A percentile compares a stretch with the other conserved stretches of the same genome.
phyloP scores from a whole-genome alignment of 2,888 invertebrate species.

The Nebria brevicollis region DNA sequence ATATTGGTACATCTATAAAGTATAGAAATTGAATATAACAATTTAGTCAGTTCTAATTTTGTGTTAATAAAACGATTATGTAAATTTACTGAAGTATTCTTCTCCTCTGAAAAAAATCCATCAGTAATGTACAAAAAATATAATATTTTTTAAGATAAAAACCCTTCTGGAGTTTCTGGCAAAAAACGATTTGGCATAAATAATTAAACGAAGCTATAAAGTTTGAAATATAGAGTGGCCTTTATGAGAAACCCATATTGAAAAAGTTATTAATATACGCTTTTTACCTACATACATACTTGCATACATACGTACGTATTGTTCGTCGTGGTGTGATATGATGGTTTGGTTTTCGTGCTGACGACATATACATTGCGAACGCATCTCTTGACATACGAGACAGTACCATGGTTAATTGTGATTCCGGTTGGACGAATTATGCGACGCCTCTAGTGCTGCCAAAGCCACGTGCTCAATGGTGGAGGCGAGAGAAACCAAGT shows the following conservation, averaged over 20 bases:
- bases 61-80: too few species aligned
- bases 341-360: neutral
- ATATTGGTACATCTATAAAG: too few species aligned
- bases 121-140: neutral
- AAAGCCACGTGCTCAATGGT: constrained; percentile 17
- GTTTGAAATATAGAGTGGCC: neutral
- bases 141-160: neutral
- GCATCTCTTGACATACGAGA: constrained; percentile 1
- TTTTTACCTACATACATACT: neutral
- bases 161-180: neutral
- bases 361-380: neutral
- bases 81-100: too few species aligned
- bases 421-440: constrained; percentile 34
- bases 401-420: constrained; percentile 26
- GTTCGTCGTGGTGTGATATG: neutral
- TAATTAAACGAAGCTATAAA: neutral
- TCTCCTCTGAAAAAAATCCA: neutral
- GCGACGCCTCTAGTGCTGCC: neutral
- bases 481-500: constrained; percentile 23
- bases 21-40: neutral
- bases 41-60: neutral
- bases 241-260: neutral
- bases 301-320: neutral
- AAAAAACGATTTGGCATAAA: neutral
- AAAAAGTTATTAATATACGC: neutral